phyloP scores from a whole-genome alignment of 2,888 invertebrate species.

The Xestoiulus laeticollis region DNA sequence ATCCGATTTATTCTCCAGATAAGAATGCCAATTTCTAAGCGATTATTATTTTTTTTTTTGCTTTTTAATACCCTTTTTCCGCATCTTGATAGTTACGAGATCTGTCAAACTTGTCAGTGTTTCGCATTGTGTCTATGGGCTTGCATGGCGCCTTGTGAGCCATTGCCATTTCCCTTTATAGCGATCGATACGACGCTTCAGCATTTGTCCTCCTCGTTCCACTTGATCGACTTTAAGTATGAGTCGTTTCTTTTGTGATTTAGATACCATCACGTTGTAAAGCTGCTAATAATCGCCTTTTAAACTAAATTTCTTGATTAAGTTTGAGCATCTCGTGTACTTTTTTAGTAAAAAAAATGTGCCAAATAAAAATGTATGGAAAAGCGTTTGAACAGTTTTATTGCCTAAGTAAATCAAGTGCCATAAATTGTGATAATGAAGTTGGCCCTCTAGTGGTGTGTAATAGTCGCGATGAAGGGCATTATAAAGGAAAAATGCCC shows the following conservation, averaged over 20 bases:
- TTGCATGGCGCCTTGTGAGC: neutral
- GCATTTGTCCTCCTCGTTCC: neutral
- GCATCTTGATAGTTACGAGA: neutral
- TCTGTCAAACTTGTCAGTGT: constrained; percentile 18
- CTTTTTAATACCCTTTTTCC: neutral
- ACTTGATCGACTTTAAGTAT: neutral
- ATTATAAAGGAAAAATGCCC: too few species aligned
- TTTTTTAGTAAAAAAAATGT: neutral
- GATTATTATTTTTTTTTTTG: neutral
- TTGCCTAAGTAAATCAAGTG: neutral
- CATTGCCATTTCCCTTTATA: neutral
- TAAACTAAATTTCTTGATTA: neutral
- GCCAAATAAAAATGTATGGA: neutral
- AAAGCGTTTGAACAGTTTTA: neutral
- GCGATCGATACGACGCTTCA: neutral
- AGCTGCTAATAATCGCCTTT: constrained; percentile 28
- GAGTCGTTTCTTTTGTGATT: neutral
- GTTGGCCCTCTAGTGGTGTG: too few species aligned
- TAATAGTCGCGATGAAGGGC: too few species aligned
- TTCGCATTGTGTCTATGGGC: neutral
- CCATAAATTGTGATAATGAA: too few species aligned
- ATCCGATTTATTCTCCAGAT: neutral
- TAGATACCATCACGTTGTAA: neutral
- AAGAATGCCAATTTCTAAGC: neutral
- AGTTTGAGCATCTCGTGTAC: neutral